Base-by-base conservation (phyloP, 2,888 invertebrate species). In the Dendrolimus pini region DNA sequence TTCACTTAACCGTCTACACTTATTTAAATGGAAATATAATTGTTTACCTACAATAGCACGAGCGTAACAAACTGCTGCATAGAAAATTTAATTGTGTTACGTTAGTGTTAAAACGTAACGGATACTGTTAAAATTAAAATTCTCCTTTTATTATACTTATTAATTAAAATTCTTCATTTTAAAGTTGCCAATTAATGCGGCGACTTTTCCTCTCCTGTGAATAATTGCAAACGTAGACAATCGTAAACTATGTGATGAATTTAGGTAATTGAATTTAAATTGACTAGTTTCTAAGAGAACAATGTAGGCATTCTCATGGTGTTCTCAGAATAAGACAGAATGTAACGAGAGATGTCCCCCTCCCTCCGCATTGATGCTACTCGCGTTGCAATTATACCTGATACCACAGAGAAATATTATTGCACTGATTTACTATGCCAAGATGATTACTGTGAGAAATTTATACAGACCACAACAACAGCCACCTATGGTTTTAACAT, bases 341-440 rank as follows among this genome's bases (percentile, higher is more conserved):
- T 88, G 90, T 86, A 89, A 89, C 83, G 64, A 81, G 87, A 89
- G 85, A 83, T 80, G 80, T 73, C 75, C 77, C 79, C 75, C 73
- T 78, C 80, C 74, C 77, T 89, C 89, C 89, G 89, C 89, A 86
- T 89, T 85, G 77, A 82, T 75, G 75, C 75, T 75, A 75, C 82
- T 88, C 83, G 77, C 85, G 86, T 88, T 87, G 84, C 87, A 77
- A 88, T 89, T 89, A 88, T 87, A 87, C 78, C 77, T 83, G 86
- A 87, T 85, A 88, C 82, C 66, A 73, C 72, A 74, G 75, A 86
- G 82, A 84, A 82, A 83, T 85, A 85, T 80, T 81, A 85, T 79
- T 80, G 78, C 75, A 70, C 78, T 79, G 77, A 81, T 83, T 80
- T 77, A 70, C 72, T 77, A 78, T 77, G 70, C 74, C 64, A 67